Conservation (phyloP, 1,140 invertebrate species). For the Aphis gossypii region DNA sequence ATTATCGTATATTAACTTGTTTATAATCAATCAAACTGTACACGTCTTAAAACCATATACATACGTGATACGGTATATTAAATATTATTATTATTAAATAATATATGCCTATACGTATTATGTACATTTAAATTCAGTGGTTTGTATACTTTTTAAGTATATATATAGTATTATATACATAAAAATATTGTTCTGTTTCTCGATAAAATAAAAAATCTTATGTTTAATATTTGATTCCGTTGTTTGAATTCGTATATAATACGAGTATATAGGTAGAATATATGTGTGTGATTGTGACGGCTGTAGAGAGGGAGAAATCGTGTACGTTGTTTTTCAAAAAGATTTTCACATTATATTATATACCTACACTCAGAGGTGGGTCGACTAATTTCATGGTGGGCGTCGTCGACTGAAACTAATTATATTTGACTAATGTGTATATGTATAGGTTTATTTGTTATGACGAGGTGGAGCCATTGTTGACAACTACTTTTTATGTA, state of each 20-base stretch:
- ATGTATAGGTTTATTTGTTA: conserved; percentile 24
- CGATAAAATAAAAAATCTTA: neutral
- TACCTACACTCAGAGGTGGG: neutral
- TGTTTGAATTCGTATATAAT: neutral
- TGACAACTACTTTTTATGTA: conserved; percentile 36
- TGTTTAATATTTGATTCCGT: neutral
- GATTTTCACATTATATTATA: neutral
- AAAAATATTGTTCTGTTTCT: neutral
- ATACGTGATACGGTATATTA: neutral
- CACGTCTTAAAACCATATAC: neutral
- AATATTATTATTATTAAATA: neutral
- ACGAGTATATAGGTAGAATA: neutral
- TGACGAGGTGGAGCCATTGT: conserved; percentile 37
- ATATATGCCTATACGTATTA: neutral
- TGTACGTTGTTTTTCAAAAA: neutral
- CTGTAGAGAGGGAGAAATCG: neutral
- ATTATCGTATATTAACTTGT: conserved; percentile 29
- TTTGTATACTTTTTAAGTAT: neutral
- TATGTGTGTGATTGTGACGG: neutral
- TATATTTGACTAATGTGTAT: conserved; percentile 32
- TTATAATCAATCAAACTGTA: conserved; percentile 26
- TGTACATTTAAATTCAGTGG: neutral
- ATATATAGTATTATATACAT: neutral
- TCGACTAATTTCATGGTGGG: conserved; percentile 40
- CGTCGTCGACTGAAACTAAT: conserved; percentile 46